Conservation (phyloP, 2,888 invertebrate species). For the Strigamia maritima region DNA sequence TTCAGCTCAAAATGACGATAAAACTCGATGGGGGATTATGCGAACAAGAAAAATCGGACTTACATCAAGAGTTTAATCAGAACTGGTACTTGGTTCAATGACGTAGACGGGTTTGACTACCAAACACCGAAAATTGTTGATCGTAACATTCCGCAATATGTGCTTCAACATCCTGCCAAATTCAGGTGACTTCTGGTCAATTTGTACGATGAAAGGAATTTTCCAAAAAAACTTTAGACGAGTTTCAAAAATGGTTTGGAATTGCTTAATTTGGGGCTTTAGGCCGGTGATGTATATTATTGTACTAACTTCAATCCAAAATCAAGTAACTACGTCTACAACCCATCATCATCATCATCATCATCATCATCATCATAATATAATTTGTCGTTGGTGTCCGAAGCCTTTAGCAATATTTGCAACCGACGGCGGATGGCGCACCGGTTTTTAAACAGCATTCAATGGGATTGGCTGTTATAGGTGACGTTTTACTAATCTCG, state of each 20-base stretch:
- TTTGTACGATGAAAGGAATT: not conserved
- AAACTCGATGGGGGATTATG: slow-evolving; percentile 49
- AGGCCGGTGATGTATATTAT: no score
- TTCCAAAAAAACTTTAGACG: not conserved
- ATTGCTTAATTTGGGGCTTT: not conserved
- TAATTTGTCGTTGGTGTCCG: no score
- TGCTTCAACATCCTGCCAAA: not conserved
- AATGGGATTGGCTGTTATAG: no score
- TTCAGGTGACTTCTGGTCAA: not conserved
- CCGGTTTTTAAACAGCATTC: no score
- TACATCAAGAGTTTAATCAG: slow-evolving; percentile 63
- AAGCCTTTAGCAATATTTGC: no score
- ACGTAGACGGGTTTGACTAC: slow-evolving; percentile 47
- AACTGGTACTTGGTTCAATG: slow-evolving; percentile 62
- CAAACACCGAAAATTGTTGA: not conserved
- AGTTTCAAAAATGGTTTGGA: not conserved
- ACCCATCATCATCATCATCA: no score
- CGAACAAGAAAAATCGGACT: slow-evolving; percentile 57
- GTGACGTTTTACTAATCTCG: no score
- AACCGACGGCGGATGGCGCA: no score
- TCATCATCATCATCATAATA: no score
- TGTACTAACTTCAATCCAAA: no score
- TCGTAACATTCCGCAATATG: not conserved
- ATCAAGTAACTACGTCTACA: no score
- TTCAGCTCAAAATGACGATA: slow-evolving; percentile 49